Conservation (phyloP, 2,113 vertebrate genomes). For the Uria aalge region DNA sequence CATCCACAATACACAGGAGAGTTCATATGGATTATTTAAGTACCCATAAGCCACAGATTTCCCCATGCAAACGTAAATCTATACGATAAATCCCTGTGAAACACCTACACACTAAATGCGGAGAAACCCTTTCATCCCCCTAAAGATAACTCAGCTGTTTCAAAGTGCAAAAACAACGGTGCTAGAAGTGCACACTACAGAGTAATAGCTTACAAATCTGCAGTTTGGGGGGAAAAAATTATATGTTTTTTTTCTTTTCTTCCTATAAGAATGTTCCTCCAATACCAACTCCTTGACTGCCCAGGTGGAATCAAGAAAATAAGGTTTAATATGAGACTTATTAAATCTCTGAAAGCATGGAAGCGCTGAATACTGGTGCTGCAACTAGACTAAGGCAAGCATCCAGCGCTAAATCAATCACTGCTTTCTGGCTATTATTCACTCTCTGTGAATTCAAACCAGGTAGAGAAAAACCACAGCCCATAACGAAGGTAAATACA, state of each 20-base stretch:
- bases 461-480: rapidly evolving
- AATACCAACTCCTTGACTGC: neutral
- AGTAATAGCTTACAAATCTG: neutral
- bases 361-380: neutral
- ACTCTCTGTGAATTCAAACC: rapidly evolving
- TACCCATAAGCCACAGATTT: neutral
- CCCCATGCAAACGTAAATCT: neutral
- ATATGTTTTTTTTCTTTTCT: neutral
- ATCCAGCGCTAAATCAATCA: rapidly evolving
- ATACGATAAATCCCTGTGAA: neutral
- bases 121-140: neutral
- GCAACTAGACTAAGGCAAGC: no score
- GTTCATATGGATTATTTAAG: conserved; percentile 23
- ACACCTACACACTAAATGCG: neutral
- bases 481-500: neutral
- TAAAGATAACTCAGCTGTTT: neutral
- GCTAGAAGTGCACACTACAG: neutral
- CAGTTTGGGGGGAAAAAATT: neutral
- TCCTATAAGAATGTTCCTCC: neutral
- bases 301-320: neutral
- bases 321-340: neutral
- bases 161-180: neutral
- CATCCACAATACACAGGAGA: neutral
- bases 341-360: neutral
- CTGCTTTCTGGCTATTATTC: neutral